These are phyloP conservation scores for Marronus borbonicus DNA, from an alignment of 2,888 invertebrate species.

Conservation along the genomic window DNA sequence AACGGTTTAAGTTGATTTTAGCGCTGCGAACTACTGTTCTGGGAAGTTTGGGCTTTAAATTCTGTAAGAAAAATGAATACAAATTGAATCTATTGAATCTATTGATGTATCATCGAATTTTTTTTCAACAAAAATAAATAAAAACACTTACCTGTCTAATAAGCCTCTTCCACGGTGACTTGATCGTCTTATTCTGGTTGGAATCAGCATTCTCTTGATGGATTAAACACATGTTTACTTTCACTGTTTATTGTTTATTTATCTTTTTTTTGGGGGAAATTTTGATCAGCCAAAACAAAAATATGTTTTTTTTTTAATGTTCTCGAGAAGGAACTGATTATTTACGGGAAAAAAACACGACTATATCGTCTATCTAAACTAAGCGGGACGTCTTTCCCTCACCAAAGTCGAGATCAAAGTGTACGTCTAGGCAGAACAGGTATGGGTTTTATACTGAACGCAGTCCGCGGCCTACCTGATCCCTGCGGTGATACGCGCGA, in stretches of 20 bases:
- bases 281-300: no score
- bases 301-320: not conserved
- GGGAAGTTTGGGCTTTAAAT: conserved; percentile 74
- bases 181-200: conserved; percentile 69
- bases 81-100: not conserved
- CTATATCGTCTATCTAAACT: not conserved
- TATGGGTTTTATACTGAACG: conserved; percentile 64
- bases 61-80: conserved; percentile 68
- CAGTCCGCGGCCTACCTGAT: conserved; percentile 55
- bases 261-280: no score
- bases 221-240: conserved; percentile 29
- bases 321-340: not conserved
- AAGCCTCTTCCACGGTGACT: conserved; percentile 75
- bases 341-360: not conserved
- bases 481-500: conserved; percentile 54
- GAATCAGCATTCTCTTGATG: conserved; percentile 52
- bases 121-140: conserved; percentile 3
- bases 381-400: conserved; percentile 26
- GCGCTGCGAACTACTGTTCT: conserved; percentile 74
- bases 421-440: conserved; percentile 62
- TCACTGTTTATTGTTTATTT: not conserved
- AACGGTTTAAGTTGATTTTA: conserved; percentile 77
- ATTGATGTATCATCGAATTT: no score
- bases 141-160: conserved; percentile 72
- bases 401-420: conserved; percentile 59